Conservation (phyloP, 1,140 invertebrate species). For the Nasonia vitripennis region DNA sequence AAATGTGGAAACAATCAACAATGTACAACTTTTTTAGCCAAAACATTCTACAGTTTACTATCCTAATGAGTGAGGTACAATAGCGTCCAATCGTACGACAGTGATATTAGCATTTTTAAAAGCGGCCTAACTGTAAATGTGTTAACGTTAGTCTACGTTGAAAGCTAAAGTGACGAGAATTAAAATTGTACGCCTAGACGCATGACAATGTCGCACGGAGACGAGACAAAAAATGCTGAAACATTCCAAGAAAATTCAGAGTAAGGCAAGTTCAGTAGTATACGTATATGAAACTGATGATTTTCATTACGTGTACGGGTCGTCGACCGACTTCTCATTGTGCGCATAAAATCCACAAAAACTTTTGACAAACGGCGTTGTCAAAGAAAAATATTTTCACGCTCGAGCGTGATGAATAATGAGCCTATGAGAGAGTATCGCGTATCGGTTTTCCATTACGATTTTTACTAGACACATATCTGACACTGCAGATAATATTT, state of each 20-base stretch:
- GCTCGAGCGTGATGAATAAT: neutral
- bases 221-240: too few species aligned
- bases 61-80: neutral
- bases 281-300: neutral
- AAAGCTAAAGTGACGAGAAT: neutral
- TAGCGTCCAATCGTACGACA: neutral
- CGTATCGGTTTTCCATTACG: neutral
- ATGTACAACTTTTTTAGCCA: too few species aligned
- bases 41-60: neutral
- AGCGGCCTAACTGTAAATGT: neutral
- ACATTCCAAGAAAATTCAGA: too few species aligned
- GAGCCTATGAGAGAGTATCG: constrained; percentile 13
- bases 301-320: neutral
- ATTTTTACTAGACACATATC: neutral
- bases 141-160: neutral
- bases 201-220: neutral
- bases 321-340: neutral
- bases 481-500: constrained; percentile 21
- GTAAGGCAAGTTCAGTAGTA: neutral
- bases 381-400: neutral
- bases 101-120: neutral
- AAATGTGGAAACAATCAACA: neutral
- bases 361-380: neutral
- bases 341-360: neutral
- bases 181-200: neutral